phyloP scores from a whole-genome alignment of 1,140 invertebrate species.

The Orius insidiosus region DNA sequence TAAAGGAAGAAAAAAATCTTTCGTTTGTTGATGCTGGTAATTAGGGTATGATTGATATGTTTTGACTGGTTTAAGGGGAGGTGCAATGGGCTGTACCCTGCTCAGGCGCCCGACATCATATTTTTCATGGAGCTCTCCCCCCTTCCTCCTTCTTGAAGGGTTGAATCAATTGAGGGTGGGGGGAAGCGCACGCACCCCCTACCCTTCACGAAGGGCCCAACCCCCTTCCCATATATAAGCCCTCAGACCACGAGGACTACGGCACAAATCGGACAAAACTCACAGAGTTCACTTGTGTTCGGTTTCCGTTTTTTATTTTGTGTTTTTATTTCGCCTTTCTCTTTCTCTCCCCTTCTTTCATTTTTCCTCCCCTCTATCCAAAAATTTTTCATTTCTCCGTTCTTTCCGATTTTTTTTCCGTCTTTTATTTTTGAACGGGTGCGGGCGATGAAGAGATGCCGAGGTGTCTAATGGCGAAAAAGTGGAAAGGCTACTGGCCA shows the following conservation, averaged over 20 bases:
- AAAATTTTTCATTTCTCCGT: background rate
- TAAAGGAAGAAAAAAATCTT: background rate
- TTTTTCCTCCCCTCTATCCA: background rate
- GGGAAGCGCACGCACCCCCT: slow-evolving; percentile 11
- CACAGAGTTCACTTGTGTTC: slow-evolving; percentile 14
- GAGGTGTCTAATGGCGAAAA: slow-evolving; percentile 55
- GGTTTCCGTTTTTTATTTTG: slow-evolving; percentile 18
- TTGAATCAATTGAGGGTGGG: slow-evolving; percentile 11
- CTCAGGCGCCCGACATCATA: slow-evolving; percentile 10
- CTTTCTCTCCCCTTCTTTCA: slow-evolving; percentile 9
- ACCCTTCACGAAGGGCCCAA: slow-evolving; percentile 12
- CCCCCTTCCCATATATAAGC: slow-evolving; percentile 16
- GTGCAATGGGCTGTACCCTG: background rate
- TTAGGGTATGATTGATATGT: slow-evolving; percentile 11
- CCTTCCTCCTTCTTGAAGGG: background rate
- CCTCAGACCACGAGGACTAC: background rate
- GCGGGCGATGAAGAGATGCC: slow-evolving; percentile 20
- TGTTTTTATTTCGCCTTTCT: slow-evolving; percentile 18
- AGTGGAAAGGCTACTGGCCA: slow-evolving; percentile 74
- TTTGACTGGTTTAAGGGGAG: slow-evolving; percentile 7
- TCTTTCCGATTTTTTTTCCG: background rate
- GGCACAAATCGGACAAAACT: slow-evolving; percentile 10
- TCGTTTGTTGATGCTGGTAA: background rate
- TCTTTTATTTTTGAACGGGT: no score
- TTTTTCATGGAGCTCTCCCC: slow-evolving; percentile 14